Evolutionary conservation across 2,888 invertebrate species (phyloP), one percentile per base, ranked within the genome.

Genomic region (Terebella lapidaria): DNA sequence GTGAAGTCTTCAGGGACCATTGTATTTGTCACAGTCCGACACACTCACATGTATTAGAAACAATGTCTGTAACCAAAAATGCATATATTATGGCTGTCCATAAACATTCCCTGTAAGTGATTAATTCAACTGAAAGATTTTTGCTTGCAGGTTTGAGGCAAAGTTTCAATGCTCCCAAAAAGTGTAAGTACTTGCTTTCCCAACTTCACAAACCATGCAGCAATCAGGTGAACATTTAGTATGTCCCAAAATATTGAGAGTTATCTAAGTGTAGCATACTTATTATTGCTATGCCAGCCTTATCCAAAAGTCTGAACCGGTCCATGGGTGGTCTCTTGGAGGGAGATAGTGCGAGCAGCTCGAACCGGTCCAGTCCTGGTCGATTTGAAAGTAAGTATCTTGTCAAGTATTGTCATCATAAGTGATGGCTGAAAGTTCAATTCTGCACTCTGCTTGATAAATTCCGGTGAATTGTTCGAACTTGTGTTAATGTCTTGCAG

Each of bases 361-460:
- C 72, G 3, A 72, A 71, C 61, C 62, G 74, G 26, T 72, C 72
- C n/a, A 74, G 74, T 64, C 74, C 74, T 47, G 70, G 66, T n/a
- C 61, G 71, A 57, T 71, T 64, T 62, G 74, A 74, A 61, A 68
- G 74, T 59, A 27, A 59, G 72, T 61, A 30, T 35, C 25, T 35
- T 35, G 35, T 10, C 35, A 15, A n/a, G n/a, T n/a, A n/a, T n/a
- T n/a, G n/a, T n/a, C n/a, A n/a, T n/a, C n/a, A n/a, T n/a, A n/a
- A n/a, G n/a, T n/a, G n/a, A n/a, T n/a, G n/a, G n/a, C n/a, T 35
- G 35, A 35, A 10, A 15, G 10, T 35, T 35, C 10, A 35, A 35
- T 35, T 15, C 18, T 35, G 10, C 35, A 15, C 35, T 35, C 18
- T 35, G 35, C 35, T 35, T 10, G 10, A 10, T 35, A 15, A 15